Evolutionary conservation across 1,140 invertebrate genomes (phyloP).

Genomic region (Eupeodes corollae): DNA sequence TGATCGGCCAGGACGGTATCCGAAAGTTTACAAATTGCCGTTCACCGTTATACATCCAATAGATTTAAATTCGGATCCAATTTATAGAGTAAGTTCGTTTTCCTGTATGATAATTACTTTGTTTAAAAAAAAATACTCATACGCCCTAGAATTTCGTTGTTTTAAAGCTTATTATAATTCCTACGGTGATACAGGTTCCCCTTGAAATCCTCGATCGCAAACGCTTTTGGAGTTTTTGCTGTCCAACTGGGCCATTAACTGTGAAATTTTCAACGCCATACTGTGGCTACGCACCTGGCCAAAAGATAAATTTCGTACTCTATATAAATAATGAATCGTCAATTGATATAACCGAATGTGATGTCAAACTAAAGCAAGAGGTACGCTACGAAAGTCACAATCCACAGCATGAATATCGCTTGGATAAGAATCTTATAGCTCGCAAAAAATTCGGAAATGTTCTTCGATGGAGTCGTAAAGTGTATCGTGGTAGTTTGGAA

Average conservation of each 20-base stretch:
- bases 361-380: constrained; percentile 41
- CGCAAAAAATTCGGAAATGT: constrained; percentile 43
- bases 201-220: constrained; percentile 26
- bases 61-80: constrained; percentile 54
- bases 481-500: constrained; percentile 39
- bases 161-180: too few relatives aligned
- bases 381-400: constrained; percentile 40
- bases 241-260: constrained; percentile 29
- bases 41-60: constrained; percentile 65
- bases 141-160: not conserved
- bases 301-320: constrained; percentile 32
- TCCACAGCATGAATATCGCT: constrained; percentile 46
- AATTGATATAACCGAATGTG: constrained; percentile 41
- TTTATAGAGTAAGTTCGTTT: constrained; percentile 22
- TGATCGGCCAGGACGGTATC: constrained; percentile 63
- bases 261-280: constrained; percentile 35
- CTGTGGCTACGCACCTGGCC: constrained; percentile 34
- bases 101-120: not conserved
- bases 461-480: constrained; percentile 37
- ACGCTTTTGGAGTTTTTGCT: constrained; percentile 36
- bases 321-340: constrained; percentile 40
- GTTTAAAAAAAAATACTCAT: not conserved
- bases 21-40: constrained; percentile 57
- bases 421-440: constrained; percentile 45
- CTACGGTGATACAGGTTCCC: too few relatives aligned